Percentiles rank a stretch among this genome's conserved stretches.
These are phyloP conservation scores for Triplophysa yarkandensis DNA, from an alignment of 2,797 vertebrate species.

Conservation along the genomic window DNA sequence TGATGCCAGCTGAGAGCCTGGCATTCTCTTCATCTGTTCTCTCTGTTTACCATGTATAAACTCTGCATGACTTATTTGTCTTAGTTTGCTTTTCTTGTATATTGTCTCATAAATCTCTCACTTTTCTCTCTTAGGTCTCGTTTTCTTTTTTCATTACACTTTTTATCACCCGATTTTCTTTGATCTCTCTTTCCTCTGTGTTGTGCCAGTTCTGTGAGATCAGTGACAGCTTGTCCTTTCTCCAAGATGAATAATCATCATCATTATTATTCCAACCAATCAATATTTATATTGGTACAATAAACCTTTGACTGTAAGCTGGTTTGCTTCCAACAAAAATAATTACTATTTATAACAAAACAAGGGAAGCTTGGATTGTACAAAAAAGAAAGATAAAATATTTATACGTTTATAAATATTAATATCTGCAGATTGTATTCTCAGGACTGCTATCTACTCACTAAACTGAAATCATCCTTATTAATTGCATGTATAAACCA, in stretches of 20 bases:
- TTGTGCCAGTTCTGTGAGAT: slow-evolving; percentile 47
- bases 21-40: neutral
- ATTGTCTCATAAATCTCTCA: neutral
- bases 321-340: slow-evolving; percentile 48
- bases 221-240: slow-evolving; percentile 43
- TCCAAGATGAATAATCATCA: slow-evolving; percentile 24
- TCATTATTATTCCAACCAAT: slow-evolving; percentile 46
- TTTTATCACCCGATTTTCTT: slow-evolving; percentile 14
- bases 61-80: neutral
- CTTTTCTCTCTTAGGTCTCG: no score
- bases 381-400: slow-evolving; percentile 32
- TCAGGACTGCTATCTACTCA: slow-evolving; percentile 22
- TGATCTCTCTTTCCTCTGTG: slow-evolving; percentile 8
- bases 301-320: slow-evolving; percentile 47
- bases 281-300: slow-evolving; percentile 56
- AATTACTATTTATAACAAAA: slow-evolving; percentile 45
- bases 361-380: slow-evolving; percentile 27
- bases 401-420: no score
- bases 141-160: neutral
- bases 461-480: neutral
- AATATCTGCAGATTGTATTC: slow-evolving; percentile 22
- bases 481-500: neutral
- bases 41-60: neutral
- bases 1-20: no score
- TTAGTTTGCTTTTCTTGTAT: neutral